Evolutionary conservation across 2,113 vertebrate genomes (phyloP).

Genomic region (Grammomys dolichurus): DNA sequence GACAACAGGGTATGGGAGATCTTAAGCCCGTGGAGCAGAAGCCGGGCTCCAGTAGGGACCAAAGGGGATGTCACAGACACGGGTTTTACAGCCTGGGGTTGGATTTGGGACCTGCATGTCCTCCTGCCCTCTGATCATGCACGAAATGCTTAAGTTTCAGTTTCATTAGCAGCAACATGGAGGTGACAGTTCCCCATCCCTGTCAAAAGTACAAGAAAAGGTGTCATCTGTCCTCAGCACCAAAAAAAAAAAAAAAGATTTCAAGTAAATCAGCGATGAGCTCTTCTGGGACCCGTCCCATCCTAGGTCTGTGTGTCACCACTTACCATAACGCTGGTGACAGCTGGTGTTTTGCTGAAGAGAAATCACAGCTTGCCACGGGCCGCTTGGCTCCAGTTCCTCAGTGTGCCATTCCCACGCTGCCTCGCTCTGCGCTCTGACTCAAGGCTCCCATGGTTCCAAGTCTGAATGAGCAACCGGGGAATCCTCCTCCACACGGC

Average conservation of each 20-base stretch:
- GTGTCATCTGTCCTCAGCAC: not conserved
- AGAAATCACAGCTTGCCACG: conserved; percentile 52
- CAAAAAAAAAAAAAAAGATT: not conserved
- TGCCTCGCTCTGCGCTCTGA: fast-evolving
- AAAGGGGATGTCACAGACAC: not conserved
- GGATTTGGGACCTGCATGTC: not conserved
- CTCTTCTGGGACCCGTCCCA: fast-evolving
- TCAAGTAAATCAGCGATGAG: fast-evolving
- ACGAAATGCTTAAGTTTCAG: not conserved
- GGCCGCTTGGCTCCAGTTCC: not conserved
- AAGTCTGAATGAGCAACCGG: conserved; percentile 53
- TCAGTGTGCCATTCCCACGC: not conserved
- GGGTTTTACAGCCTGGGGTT: not conserved
- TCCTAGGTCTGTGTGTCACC: not conserved
- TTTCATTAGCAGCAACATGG: not conserved
- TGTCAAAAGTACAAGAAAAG: fast-evolving
- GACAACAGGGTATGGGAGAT: not conserved
- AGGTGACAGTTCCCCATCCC: not conserved
- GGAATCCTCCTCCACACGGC: conserved; percentile 23
- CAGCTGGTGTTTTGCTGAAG: conserved; percentile 69
- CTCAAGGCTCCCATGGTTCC: not conserved
- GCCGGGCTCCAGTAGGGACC: no score
- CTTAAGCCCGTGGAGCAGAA: not conserved
- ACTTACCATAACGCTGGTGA: not conserved
- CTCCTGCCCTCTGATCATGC: not conserved